phyloP scores from a whole-genome alignment of 2,113 vertebrate species.

The Ictidomys tridecemlineatus region DNA sequence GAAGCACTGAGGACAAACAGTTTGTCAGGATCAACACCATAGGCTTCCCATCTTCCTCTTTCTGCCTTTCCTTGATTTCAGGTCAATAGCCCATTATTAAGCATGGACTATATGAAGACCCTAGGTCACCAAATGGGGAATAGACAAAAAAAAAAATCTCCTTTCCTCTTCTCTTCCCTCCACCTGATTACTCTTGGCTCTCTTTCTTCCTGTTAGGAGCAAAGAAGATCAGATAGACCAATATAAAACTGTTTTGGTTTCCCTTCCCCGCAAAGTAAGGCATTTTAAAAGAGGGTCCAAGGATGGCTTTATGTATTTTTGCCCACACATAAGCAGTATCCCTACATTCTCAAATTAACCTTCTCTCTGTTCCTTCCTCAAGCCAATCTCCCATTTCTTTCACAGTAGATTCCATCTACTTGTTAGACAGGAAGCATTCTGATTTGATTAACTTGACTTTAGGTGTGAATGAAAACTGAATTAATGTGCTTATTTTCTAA shows the following conservation, averaged over 20 bases:
- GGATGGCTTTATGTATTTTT: conserved; percentile 19
- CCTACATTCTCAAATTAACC: conserved; percentile 27
- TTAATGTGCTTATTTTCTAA: conserved; percentile 34
- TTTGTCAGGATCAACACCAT: neutral
- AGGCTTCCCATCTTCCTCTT: neutral
- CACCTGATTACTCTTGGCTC: neutral
- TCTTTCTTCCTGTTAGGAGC: neutral
- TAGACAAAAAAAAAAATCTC: conserved; percentile 1
- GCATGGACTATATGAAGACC: neutral
- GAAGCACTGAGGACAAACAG: neutral
- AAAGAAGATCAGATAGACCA: neutral
- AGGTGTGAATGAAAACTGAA: neutral
- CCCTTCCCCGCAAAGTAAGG: neutral
- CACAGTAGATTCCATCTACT: neutral
- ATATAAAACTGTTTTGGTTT: neutral
- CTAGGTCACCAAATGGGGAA: neutral
- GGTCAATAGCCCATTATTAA: neutral
- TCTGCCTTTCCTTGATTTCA: neutral
- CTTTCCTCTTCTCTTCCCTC: neutral
- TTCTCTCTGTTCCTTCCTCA: conserved; percentile 16
- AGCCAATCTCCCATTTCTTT: conserved; percentile 10
- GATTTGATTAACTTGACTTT: conserved; percentile 58
- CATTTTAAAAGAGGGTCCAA: conserved; percentile 14
- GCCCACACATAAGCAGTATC: neutral
- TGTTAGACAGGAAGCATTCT: neutral